Conservation (phyloP, 2,797 vertebrate species). For the Leuciscus waleckii region DNA sequence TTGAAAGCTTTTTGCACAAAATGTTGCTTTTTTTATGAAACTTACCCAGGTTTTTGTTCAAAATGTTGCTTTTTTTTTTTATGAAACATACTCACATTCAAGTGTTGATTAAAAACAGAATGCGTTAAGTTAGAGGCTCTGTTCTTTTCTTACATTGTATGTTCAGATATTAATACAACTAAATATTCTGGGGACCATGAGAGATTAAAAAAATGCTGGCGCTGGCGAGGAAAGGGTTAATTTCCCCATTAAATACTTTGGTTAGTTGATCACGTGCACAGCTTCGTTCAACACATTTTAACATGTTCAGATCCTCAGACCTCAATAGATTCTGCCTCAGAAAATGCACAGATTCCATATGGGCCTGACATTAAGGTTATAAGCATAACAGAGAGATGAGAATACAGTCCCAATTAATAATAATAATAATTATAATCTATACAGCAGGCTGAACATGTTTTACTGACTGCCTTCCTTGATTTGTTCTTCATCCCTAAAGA, state of each 20-base stretch:
- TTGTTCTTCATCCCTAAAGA: constrained; percentile 24
- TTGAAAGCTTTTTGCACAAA: too few species aligned
- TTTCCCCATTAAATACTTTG: neutral
- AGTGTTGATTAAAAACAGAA: neutral
- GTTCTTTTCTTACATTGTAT: neutral
- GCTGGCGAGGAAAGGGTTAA: neutral
- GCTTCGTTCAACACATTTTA: neutral
- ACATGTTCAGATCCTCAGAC: neutral
- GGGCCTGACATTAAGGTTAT: constrained; percentile 12
- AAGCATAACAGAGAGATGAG: constrained; percentile 26
- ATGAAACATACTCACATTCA: neutral
- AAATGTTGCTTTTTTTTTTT: neutral
- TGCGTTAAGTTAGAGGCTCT: neutral
- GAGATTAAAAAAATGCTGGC: neutral
- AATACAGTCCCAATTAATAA: constrained; percentile 5
- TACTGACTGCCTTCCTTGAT: neutral
- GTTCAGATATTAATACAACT: neutral
- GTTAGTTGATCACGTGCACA: neutral
- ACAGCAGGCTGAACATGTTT: constrained; percentile 36
- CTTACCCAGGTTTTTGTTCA: neutral
- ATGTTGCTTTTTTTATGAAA: neutral
- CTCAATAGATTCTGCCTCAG: neutral
- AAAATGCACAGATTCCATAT: constrained; percentile 2
- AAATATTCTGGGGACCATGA: neutral
- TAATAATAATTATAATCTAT: constrained; percentile 14